Evolutionary conservation across 1,140 invertebrate genomes (phyloP), one percentile per base, ranked within the genome.

Genomic region (Drosophila repleta): DNA sequence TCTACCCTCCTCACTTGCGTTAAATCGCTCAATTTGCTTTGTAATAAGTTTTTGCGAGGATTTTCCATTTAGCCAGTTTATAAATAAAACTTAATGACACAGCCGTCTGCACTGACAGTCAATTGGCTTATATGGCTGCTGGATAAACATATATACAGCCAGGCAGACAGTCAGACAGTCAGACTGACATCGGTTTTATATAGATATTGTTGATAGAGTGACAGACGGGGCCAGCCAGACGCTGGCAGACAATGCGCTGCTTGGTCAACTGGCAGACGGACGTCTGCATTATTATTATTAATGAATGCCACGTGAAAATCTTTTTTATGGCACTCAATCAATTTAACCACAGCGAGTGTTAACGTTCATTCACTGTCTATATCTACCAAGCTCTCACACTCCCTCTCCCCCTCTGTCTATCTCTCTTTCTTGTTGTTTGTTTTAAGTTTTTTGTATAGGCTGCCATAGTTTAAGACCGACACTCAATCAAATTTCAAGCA

Each of bases 1-100:
- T 15, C 48, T 35, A 24, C 62, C 21, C 67, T 67, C 57, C 39
- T 48, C 11, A 20, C 21, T 11, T 24, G 35, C 39, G n/a, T 43
- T 17, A 35, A 3, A 35, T 35, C 32, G 32, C 65, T 60, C 77
- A 87, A 85, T 87, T 87, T 85, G 83, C 82, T 87, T 85, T 85
- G 82, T 85, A 83, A 79, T 72, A 82, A 85, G 82, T 88, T 83
- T 85, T 51, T 70, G 75, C 76, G 65, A 74, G 73, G 76, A 84
- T 84, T 83, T 87, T 88, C 72, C 83, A 85, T 88, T 87, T 87
- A 79, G 61, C 64, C 75, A 80, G 62, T 81, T 80, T 85, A 88
- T 85, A 88, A 87, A 87, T 88, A 87, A 88, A 87, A 80, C 82
- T 81, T 88, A 87, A 87, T 88, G 82, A 83, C 82, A 79, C 71